phyloP scores from a whole-genome alignment of 2,888 invertebrate genomes.

The Aspidiotus destructor region DNA sequence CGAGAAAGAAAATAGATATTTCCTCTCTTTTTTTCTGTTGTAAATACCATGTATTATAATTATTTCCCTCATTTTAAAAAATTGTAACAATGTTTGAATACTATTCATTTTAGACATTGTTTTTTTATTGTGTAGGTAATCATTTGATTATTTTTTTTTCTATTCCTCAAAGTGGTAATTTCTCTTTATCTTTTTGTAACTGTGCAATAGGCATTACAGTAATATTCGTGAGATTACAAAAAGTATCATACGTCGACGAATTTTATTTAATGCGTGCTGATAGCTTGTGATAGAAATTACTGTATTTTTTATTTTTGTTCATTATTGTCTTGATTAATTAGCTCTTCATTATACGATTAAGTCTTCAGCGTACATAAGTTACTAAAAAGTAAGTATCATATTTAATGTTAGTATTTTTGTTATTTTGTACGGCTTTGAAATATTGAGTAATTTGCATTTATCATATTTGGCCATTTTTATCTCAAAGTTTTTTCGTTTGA shows the following conservation, averaged over 20 bases:
- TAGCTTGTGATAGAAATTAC: slow-evolving; percentile 16
- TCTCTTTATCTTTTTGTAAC: neutral
- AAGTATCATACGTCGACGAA: too few relatives aligned
- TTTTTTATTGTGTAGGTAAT: neutral
- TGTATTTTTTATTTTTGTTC: neutral
- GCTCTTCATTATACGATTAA: neutral
- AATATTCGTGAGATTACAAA: neutral
- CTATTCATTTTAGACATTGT: neutral
- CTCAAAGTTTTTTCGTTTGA: neutral
- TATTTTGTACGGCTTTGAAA: neutral
- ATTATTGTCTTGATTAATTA: neutral
- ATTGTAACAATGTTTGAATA: neutral
- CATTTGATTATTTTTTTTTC: neutral
- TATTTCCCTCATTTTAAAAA: neutral
- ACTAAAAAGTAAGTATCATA: too few relatives aligned
- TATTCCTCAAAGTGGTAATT: too few relatives aligned
- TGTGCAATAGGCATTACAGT: neutral
- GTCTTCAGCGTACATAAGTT: too few relatives aligned
- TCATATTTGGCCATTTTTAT: slow-evolving; percentile 1
- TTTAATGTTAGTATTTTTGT: too few relatives aligned
- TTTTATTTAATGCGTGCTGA: slow-evolving; percentile 8
- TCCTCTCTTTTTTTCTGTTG: too few relatives aligned
- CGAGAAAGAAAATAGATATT: too few relatives aligned
- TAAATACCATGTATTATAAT: neutral
- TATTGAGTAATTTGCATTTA: neutral